Evolutionary conservation across 35 echinoderm and acorn worm species (phyloP).

Genomic region (Antedon bifida): DNA sequence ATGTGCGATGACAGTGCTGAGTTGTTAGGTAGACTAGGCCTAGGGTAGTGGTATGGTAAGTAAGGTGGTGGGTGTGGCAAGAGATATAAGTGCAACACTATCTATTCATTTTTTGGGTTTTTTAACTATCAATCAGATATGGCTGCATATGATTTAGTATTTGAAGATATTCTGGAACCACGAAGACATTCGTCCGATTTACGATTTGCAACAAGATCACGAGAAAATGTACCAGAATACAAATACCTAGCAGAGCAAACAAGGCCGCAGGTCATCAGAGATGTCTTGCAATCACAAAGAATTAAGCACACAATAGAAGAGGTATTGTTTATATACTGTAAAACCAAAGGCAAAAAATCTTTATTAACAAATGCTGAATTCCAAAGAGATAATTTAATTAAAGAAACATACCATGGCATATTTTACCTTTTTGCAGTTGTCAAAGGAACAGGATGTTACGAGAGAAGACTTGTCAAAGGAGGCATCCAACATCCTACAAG

Average conservation of each 20-base stretch:
- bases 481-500: conserved; percentile 55
- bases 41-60: too few relatives aligned
- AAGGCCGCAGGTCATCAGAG: conserved; percentile 30
- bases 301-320: conserved; percentile 64
- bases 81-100: too few relatives aligned
- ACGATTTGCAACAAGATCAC: conserved; percentile 36
- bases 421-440: conserved; percentile 36
- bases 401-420: too few relatives aligned
- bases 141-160: neutral
- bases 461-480: conserved; percentile 44
- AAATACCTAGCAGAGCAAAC: conserved; percentile 48
- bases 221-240: conserved; percentile 62
- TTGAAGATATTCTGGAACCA: conserved; percentile 67
- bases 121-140: neutral
- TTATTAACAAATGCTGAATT: too few relatives aligned
- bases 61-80: too few relatives aligned
- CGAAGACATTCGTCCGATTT: conserved; percentile 42
- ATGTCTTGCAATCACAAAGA: conserved; percentile 56
- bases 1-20: too few relatives aligned
- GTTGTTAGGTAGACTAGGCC: too few relatives aligned
- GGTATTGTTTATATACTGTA: conserved; percentile 26
- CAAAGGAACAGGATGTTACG: neutral
- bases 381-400: too few relatives aligned
- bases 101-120: too few relatives aligned
- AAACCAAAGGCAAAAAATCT: too few relatives aligned